Conservation (phyloP, 2,888 invertebrate genomes). For the Lampropteryx suffumata region DNA sequence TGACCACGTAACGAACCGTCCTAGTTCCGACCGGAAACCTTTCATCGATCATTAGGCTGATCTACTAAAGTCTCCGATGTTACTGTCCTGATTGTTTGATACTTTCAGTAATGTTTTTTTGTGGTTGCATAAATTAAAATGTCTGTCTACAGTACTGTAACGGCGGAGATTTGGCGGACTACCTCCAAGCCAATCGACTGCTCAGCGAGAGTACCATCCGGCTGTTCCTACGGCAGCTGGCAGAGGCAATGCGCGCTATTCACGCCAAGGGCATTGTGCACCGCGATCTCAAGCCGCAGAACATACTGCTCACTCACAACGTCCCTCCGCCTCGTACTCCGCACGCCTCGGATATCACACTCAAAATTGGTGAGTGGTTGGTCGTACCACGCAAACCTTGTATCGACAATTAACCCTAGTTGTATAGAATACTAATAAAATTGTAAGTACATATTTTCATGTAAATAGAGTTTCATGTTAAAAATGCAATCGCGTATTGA, state of each 20-base stretch:
- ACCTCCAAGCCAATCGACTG: slow-evolving; percentile 95
- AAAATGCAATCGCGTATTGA: too few relatives aligned
- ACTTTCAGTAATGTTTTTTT: too few relatives aligned
- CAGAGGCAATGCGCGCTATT: slow-evolving; percentile 98
- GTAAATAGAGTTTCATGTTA: too few relatives aligned
- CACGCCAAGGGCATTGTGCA: slow-evolving; percentile 99
- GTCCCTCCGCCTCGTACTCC: slow-evolving; percentile 84
- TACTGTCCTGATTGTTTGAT: too few relatives aligned
- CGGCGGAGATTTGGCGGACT: slow-evolving; percentile 99
- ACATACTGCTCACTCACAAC: slow-evolving; percentile 96
- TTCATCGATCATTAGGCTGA: slow-evolving; percentile 4
- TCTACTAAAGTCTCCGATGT: background rate
- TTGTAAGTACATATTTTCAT: too few relatives aligned
- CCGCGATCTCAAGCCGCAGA: slow-evolving; percentile 99
- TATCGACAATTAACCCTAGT: background rate
- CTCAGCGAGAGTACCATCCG: slow-evolving; percentile 98
- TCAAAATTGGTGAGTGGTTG: slow-evolving; percentile 93
- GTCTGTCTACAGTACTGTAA: slow-evolving; percentile 92
- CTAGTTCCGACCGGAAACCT: slow-evolving; percentile 12
- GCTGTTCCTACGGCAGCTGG: slow-evolving; percentile 96
- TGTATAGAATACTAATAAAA: too few relatives aligned
- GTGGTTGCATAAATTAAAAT: background rate
- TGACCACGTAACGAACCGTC: slow-evolving; percentile 3
- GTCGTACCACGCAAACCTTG: too few relatives aligned
- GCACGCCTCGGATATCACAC: slow-evolving; percentile 91